phyloP scores from a whole-genome alignment of 1,140 invertebrate genomes.

The Heliconius himera region DNA sequence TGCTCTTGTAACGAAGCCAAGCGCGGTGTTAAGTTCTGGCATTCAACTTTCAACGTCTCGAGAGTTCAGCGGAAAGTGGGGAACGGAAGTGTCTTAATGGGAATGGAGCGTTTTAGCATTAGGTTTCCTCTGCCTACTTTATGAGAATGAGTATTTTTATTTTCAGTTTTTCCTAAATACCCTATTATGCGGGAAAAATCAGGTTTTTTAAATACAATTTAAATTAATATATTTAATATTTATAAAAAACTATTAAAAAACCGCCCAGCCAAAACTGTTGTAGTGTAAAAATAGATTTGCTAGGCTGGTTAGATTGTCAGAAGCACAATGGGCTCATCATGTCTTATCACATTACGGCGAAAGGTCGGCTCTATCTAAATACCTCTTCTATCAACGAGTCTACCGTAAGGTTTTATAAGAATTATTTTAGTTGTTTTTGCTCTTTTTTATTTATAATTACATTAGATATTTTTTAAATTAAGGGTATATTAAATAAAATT shows the following conservation, averaged over 20 bases:
- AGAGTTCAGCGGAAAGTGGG: too few species aligned
- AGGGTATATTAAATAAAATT: not conserved
- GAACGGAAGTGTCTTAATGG: too few species aligned
- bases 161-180: too few species aligned
- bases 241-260: not conserved
- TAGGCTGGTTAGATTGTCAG: constrained; percentile 1
- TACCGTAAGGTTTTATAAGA: not conserved
- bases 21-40: too few species aligned
- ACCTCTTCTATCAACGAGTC: not conserved
- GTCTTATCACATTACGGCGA: constrained; percentile 3
- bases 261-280: not conserved
- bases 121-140: too few species aligned
- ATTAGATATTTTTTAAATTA: not conserved
- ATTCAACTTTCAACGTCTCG: too few species aligned
- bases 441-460: not conserved
- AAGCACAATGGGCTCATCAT: constrained; percentile 10
- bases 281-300: not conserved
- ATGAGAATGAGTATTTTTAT: too few species aligned
- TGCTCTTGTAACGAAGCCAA: too few species aligned
- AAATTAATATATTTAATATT: too few species aligned
- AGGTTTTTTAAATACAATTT: too few species aligned
- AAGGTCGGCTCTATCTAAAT: constrained; percentile 13
- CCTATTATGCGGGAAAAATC: too few species aligned
- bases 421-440: not conserved
- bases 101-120: too few species aligned